Evolutionary conservation across 2,888 invertebrate genomes (phyloP).

Genomic region (Lymantria dispar): DNA sequence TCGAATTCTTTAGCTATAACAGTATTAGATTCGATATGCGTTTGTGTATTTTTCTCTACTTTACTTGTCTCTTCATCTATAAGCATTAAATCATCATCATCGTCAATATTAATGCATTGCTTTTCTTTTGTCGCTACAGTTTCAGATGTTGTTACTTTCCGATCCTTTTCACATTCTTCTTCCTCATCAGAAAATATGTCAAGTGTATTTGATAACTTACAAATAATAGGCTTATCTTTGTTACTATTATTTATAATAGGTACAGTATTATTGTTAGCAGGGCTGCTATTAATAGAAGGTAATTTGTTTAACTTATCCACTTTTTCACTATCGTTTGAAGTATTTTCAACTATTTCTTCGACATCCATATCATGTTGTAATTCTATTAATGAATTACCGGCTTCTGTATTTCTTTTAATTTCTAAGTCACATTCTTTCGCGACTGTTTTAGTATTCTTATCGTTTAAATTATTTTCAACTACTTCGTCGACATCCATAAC

Average conservation of each 20-base stretch:
- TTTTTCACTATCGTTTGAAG: constrained; percentile 1
- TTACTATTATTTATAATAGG: not conserved
- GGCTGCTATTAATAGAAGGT: not conserved
- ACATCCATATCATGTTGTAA: constrained; percentile 20
- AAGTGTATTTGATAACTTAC: constrained; percentile 62
- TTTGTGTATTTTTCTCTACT: constrained; percentile 18
- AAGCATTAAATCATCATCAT: constrained; percentile 73
- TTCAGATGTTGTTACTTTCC: constrained; percentile 2
- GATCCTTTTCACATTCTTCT: constrained; percentile 41
- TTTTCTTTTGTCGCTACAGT: constrained; percentile 8
- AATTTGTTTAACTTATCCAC: constrained; percentile 1
- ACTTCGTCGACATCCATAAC: constrained; percentile 22
- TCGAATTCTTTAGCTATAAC: constrained; percentile 11
- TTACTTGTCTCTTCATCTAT: constrained; percentile 57
- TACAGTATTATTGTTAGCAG: not conserved
- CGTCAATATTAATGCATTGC: constrained; percentile 60
- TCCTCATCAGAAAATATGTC: constrained; percentile 73
- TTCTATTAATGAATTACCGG: constrained; percentile 10
- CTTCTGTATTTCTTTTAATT: not conserved
- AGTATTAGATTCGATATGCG: constrained; percentile 14
- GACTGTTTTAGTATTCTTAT: not conserved
- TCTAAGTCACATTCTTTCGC: not conserved
- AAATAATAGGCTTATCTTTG: constrained; percentile 36
- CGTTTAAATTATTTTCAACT: constrained; percentile 5
- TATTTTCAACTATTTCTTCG: constrained; percentile 16